Evolutionary conservation across 2,888 invertebrate genomes (phyloP).

Genomic region (Drosophila aldrichi): DNA sequence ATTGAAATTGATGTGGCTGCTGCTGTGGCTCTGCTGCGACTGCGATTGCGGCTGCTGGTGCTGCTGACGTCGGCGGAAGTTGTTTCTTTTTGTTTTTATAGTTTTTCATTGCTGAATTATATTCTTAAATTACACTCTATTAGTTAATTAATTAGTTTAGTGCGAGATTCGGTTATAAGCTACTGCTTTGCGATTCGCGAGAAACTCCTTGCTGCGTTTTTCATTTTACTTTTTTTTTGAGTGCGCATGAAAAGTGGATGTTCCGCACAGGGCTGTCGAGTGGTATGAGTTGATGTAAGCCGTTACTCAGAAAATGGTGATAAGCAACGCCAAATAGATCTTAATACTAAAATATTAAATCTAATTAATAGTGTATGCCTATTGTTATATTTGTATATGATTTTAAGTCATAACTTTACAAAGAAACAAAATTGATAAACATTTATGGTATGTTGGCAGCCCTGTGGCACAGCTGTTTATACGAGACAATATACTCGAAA

Average conservation of each 20-base stretch:
- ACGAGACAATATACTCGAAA: conserved; percentile 14
- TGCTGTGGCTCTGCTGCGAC: conserved; percentile 25
- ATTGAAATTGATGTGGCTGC: conserved; percentile 36
- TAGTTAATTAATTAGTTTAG: conserved; percentile 28
- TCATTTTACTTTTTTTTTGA: conserved; percentile 21
- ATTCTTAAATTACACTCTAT: conserved; percentile 26
- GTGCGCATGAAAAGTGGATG: conserved; percentile 66
- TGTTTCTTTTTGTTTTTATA: conserved; percentile 66
- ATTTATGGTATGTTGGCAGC: conserved; percentile 38
- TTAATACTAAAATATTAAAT: neutral
- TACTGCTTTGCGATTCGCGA: conserved; percentile 49
- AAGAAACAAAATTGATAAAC: neutral
- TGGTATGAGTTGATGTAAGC: too few species aligned
- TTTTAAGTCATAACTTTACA: conserved; percentile 50
- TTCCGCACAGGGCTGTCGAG: conserved; percentile 52
- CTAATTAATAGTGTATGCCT: neutral
- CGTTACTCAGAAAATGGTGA: neutral
- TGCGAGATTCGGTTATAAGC: conserved; percentile 68
- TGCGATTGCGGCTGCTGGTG: conserved; percentile 17
- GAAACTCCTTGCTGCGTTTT: conserved; percentile 41
- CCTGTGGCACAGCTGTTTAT: conserved; percentile 52
- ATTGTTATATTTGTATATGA: too few species aligned
- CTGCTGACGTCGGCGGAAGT: conserved; percentile 73
- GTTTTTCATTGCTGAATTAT: conserved; percentile 53
- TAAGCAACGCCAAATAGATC: neutral